Base-by-base conservation (phyloP, 2,888 invertebrate genomes). In the Phorcus lineatus region DNA sequence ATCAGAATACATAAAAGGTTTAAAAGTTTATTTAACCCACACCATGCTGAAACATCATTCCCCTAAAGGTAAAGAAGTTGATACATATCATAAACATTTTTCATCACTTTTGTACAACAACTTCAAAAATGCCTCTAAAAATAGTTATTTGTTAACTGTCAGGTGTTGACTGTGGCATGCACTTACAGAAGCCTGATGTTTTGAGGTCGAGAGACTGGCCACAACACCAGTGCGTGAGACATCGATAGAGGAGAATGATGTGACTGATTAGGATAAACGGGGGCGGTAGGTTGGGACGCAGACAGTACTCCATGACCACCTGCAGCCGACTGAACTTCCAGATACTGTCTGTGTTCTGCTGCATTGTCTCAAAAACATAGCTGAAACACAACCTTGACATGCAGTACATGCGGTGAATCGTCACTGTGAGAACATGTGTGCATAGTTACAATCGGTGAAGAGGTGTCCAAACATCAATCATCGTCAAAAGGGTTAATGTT, bases 301-400 rank as follows among this genome's bases (percentile, higher is more conserved):
- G 81, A 77, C 87, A 88, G 79, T 89, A 91, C 81, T 91, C 89
- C 75, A 85, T 80, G 7, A 91, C 88, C 54, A 90, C 84, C 74
- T 86, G 83, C 76, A 87, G 88, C 70, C 89, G 82, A 82, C 87
- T 86, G 78, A 87, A 91, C 78, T 86, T 85, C 90, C 90, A 91
- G 74, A 89, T 88, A 75, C 85, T 83, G 81, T 88, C 86, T 1
- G 90, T 88, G 77, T 90, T 86, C 77, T 86, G 85, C 81, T 90
- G 89, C 76, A 87, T 87, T 74, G 81, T 82, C 81, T 88, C 88
- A 84, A 89, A 89, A 19, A 87, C 89, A 85, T 88, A 88, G 81
- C 89, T 89, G 86, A 70, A 85, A 87, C 62, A 67, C 19, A 67
- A 55, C 31, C 9, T n/a, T 24, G 40, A n/a, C 7, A 57, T 54